These are phyloP conservation scores for Ceratosolen fusciceps DNA, from an alignment of 1,140 invertebrate genomes.

Conservation along the genomic window DNA sequence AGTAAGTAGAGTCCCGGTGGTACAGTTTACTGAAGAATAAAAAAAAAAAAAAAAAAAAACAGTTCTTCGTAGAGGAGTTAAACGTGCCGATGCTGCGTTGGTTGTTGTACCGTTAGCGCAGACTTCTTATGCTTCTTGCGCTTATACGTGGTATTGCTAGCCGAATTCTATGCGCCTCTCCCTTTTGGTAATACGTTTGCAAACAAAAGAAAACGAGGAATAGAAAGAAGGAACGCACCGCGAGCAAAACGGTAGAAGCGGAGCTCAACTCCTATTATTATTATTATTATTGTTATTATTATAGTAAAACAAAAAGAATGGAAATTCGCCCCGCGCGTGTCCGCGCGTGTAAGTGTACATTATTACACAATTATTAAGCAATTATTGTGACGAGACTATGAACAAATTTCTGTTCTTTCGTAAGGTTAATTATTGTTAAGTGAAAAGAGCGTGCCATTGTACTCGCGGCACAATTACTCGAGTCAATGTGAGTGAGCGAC, in stretches of 20 bases:
- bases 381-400: background rate
- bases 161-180: slow-evolving; percentile 12
- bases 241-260: too few relatives aligned
- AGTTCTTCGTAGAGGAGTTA: too few relatives aligned
- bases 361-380: too few relatives aligned
- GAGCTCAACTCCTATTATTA: too few relatives aligned
- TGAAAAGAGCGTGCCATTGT: slow-evolving; percentile 46
- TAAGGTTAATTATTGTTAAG: slow-evolving; percentile 36
- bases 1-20: too few relatives aligned
- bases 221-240: too few relatives aligned
- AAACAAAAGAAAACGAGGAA: too few relatives aligned
- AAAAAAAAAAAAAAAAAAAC: too few relatives aligned
- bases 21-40: too few relatives aligned
- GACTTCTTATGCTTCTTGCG: slow-evolving; percentile 30
- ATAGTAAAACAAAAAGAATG: background rate
- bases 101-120: slow-evolving; percentile 32
- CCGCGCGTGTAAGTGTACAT: background rate
- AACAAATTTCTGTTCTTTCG: slow-evolving; percentile 4
- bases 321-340: background rate
- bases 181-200: background rate
- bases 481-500: slow-evolving; percentile 5
- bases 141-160: slow-evolving; percentile 5
- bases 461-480: slow-evolving; percentile 41
- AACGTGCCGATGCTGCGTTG: too few relatives aligned
- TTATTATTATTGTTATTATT: too few relatives aligned